Evolutionary conservation across 2,797 vertebrate species (phyloP).

Genomic region (Neomorphus geoffroyi): DNA sequence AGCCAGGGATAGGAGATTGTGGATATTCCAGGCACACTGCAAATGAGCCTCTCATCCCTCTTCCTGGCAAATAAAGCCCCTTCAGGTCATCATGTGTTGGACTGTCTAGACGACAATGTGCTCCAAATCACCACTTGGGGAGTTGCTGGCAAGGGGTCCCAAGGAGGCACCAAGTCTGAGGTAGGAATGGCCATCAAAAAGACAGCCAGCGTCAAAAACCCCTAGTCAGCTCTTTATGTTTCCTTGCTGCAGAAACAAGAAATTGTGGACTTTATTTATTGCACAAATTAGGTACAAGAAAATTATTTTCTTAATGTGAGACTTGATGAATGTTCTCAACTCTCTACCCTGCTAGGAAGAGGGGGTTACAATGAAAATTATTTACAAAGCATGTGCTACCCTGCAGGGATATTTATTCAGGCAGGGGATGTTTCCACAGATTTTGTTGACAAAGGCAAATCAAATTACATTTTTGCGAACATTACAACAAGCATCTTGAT

Average conservation of each 20-base stretch:
- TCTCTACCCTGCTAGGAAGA: slow-evolving; percentile 62
- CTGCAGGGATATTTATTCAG: slow-evolving; percentile 68
- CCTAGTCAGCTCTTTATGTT: background rate
- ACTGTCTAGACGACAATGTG: background rate
- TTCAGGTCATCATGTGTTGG: background rate
- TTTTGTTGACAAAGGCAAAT: slow-evolving; percentile 71
- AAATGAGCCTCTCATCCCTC: background rate
- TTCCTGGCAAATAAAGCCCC: background rate
- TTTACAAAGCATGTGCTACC: slow-evolving; percentile 73
- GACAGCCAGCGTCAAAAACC: background rate
- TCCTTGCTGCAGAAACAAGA: slow-evolving; percentile 39
- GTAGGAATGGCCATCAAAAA: background rate
- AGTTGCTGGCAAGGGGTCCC: background rate
- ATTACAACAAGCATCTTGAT: slow-evolving; percentile 41
- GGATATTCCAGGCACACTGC: background rate
- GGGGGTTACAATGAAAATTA: slow-evolving; percentile 71
- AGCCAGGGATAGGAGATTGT: background rate
- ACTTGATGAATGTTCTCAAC: slow-evolving; percentile 57
- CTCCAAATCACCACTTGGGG: background rate
- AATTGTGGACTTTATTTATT: slow-evolving; percentile 67
- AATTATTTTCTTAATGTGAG: slow-evolving; percentile 73
- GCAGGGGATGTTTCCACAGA: slow-evolving; percentile 65
- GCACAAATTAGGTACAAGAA: slow-evolving; percentile 65
- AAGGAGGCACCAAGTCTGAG: background rate
- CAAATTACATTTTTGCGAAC: slow-evolving; percentile 62